These are phyloP conservation scores for Alsophila aescularia DNA, from an alignment of 2,888 invertebrate genomes.

Conservation along the genomic window DNA sequence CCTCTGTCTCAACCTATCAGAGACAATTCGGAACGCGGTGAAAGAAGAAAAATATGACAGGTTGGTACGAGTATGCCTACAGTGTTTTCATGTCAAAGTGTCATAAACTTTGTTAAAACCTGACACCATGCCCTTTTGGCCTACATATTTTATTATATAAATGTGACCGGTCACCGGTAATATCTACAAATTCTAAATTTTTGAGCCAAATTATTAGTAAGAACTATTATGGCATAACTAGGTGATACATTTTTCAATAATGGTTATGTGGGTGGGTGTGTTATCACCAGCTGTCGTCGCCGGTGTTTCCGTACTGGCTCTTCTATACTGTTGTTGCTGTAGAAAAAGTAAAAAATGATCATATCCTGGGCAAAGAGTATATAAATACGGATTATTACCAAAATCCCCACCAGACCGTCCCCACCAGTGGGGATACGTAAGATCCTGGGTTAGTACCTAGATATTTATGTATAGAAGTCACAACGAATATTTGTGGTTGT, in stretches of 20 bases:
- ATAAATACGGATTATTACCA: too few species aligned
- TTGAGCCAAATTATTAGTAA: too few species aligned
- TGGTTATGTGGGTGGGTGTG: too few species aligned
- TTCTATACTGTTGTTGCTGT: constrained; percentile 42
- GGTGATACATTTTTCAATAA: background rate
- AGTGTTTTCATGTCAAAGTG: constrained; percentile 10
- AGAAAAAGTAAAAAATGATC: background rate
- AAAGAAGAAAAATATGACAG: constrained; percentile 88
- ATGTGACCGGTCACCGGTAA: too few species aligned
- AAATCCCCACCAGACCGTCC: too few species aligned
- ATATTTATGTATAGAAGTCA: too few species aligned
- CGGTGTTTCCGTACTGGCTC: constrained; percentile 46
- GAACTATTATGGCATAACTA: background rate
- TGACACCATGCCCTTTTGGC: too few species aligned
- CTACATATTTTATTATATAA: background rate
- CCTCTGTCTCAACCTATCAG: constrained; percentile 83
- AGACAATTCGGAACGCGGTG: constrained; percentile 84
- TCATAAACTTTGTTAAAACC: too few species aligned
- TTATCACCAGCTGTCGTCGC: constrained; percentile 49
- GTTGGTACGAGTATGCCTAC: constrained; percentile 54
- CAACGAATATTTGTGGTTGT: too few species aligned
- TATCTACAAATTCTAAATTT: too few species aligned
- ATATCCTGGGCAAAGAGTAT: background rate
- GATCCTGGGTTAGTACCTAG: too few species aligned
- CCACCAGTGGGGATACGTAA: too few species aligned